Conservation (phyloP, 2,113 vertebrate genomes). For the Ahaetulla prasina region DNA sequence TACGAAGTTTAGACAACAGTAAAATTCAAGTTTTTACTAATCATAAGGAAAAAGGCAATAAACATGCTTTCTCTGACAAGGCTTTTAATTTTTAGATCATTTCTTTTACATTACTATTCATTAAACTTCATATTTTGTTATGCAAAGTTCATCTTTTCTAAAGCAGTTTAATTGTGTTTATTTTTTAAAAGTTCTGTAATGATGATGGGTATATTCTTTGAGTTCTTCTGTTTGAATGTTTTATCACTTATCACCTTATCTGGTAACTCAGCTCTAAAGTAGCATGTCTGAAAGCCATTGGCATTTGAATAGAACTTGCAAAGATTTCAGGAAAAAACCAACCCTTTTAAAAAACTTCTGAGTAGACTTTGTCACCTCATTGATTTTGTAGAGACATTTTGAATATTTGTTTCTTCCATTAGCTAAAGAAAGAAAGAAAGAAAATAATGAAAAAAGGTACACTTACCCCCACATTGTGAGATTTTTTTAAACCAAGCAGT, state of each 20-base stretch:
- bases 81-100: slow-evolving; percentile 12
- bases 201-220: background rate
- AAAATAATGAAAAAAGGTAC: background rate
- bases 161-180: background rate
- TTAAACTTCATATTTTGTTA: background rate
- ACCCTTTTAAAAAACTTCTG: slow-evolving; percentile 48
- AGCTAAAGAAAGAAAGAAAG: background rate
- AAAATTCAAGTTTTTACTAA: background rate
- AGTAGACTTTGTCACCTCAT: slow-evolving; percentile 51
- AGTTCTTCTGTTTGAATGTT: slow-evolving; percentile 52
- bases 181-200: background rate
- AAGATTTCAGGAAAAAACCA: slow-evolving; percentile 31
- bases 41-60: background rate
- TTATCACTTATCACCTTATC: slow-evolving; percentile 48
- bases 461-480: background rate
- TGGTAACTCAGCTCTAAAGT: slow-evolving; percentile 51
- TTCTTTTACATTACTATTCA: background rate
- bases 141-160: slow-evolving; percentile 36
- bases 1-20: background rate
- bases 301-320: slow-evolving; percentile 48
- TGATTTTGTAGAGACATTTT: background rate
- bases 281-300: slow-evolving; percentile 59
- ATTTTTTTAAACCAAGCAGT: background rate
- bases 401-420: background rate
- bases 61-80: background rate